Evolutionary conservation across 2,797 vertebrate species (phyloP).

Genomic region (Chelmon rostratus): DNA sequence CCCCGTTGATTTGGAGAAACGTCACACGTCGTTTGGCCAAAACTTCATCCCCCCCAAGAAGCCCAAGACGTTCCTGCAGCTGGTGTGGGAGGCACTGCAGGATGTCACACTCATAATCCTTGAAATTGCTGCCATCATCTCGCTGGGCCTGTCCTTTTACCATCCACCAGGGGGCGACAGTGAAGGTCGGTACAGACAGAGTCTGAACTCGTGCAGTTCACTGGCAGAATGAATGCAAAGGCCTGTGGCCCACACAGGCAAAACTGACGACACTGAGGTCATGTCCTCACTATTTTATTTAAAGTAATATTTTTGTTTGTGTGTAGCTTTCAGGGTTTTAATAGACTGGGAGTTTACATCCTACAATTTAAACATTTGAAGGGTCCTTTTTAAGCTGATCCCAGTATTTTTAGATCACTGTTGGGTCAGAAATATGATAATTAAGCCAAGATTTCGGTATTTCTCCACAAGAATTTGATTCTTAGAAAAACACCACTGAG

Average conservation of each 20-base stretch:
- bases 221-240: neutral
- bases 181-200: slow-evolving; percentile 86
- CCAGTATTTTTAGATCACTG: neutral
- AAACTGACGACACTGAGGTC: neutral
- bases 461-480: neutral
- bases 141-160: slow-evolving; percentile 95
- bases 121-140: slow-evolving; percentile 97
- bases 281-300: neutral
- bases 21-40: slow-evolving; percentile 89
- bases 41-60: slow-evolving; percentile 98
- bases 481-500: neutral
- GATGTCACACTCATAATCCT: slow-evolving; percentile 98
- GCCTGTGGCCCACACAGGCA: neutral
- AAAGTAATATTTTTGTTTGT: no score
- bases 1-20: slow-evolving; percentile 93
- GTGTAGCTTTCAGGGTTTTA: neutral
- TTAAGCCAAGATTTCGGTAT: neutral
- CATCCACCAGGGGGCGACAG: slow-evolving; percentile 90
- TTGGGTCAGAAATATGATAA: neutral
- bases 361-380: no score
- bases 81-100: slow-evolving; percentile 99
- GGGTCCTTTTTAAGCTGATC: neutral
- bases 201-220: neutral
- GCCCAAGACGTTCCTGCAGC: slow-evolving; percentile 95
- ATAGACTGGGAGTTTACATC: neutral